Evolutionary conservation across 2,888 invertebrate species (phyloP).

Genomic region (Drosophila greeni): DNA sequence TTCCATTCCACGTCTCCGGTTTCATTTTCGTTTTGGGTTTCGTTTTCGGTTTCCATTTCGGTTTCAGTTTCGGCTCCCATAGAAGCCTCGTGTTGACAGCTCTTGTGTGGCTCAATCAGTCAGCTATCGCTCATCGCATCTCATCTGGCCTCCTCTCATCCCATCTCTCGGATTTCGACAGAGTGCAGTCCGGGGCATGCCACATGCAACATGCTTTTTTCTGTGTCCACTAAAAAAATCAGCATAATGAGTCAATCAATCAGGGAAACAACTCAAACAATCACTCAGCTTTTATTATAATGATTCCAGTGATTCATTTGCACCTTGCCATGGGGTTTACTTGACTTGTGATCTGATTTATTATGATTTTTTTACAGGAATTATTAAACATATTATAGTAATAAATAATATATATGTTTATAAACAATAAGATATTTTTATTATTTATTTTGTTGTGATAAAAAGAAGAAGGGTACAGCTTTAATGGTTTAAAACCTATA

Average conservation of each 20-base stretch:
- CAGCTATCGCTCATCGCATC: conserved; percentile 10
- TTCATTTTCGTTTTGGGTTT: conserved; percentile 19
- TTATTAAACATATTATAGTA: background rate
- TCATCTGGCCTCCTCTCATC: background rate
- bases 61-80: conserved; percentile 26
- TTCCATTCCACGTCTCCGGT: conserved; percentile 4
- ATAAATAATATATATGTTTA: background rate
- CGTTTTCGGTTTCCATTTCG: conserved; percentile 27
- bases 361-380: background rate
- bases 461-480: too few species aligned
- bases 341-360: background rate
- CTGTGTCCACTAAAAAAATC: conserved; percentile 6
- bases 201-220: conserved; percentile 13
- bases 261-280: conserved; percentile 4
- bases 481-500: too few species aligned
- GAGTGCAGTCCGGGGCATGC: conserved; percentile 8
- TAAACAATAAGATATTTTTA: background rate
- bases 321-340: background rate
- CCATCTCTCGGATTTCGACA: background rate
- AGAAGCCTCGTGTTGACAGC: conserved; percentile 39
- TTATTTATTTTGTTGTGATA: too few species aligned
- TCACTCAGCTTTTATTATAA: conserved; percentile 5
- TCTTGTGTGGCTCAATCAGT: conserved; percentile 38
- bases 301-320: background rate
- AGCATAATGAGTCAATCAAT: conserved; percentile 28